phyloP scores from a whole-genome alignment of 64 coral and sea anemone genomes.

The Porites lutea region DNA sequence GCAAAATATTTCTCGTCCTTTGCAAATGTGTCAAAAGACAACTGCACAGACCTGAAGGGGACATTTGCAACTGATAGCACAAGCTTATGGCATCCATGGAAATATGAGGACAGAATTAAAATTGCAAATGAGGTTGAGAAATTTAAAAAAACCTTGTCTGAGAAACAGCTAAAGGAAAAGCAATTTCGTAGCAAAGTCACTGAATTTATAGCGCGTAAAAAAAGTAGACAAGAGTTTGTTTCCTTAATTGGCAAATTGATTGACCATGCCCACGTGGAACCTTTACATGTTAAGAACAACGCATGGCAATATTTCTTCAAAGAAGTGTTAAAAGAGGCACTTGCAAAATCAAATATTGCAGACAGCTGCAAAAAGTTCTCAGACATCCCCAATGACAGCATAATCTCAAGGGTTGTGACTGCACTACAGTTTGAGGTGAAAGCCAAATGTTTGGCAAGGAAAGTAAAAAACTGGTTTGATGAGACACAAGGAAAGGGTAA shows the following conservation, averaged over 20 bases:
- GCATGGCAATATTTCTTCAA: background rate
- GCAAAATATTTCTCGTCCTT: no score
- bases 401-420: background rate
- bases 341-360: background rate
- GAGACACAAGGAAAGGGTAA: conserved; percentile 12
- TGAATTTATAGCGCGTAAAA: conserved; percentile 1
- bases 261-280: conserved; percentile 25
- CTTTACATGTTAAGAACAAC: conserved; percentile 41
- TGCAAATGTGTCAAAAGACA: no score
- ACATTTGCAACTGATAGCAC: no score
- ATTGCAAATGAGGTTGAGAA: background rate
- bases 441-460: conserved; percentile 10
- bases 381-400: background rate
- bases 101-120: no score
- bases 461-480: conserved; percentile 24
- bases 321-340: background rate
- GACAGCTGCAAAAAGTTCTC: background rate
- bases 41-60: no score
- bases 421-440: background rate
- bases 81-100: no score
- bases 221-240: conserved; percentile 42
- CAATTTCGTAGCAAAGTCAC: conserved; percentile 15
- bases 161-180: background rate
- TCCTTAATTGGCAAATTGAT: conserved; percentile 27
- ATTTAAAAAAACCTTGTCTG: conserved; percentile 4